phyloP scores from a whole-genome alignment of 2,797 vertebrate species.

The Diplodus sargus region DNA sequence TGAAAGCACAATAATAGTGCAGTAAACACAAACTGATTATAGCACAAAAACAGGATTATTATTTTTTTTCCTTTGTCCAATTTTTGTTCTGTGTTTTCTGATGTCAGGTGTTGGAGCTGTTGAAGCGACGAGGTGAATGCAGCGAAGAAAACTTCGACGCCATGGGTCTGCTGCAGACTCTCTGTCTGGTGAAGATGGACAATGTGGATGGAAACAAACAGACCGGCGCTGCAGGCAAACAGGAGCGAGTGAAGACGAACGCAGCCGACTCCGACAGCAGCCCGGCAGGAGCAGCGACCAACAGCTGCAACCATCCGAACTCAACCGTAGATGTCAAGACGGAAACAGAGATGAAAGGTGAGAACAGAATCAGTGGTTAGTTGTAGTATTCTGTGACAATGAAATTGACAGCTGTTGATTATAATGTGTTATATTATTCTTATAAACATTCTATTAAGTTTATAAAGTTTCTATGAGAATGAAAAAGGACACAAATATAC shows the following conservation, averaged over 20 bases:
- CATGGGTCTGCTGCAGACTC: conserved; percentile 87
- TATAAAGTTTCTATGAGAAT: neutral
- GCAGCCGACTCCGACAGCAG: neutral
- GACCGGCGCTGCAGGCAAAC: conserved; percentile 24
- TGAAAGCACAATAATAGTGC: neutral
- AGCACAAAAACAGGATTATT: neutral
- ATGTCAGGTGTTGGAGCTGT: conserved; percentile 87
- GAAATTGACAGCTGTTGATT: neutral
- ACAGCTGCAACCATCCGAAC: conserved; percentile 10
- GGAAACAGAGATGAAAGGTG: conserved; percentile 86
- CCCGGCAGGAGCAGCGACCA: neutral
- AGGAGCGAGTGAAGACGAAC: neutral
- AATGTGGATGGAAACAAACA: conserved; percentile 81
- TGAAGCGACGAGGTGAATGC: conserved; percentile 80
- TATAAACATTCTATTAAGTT: neutral
- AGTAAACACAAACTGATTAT: neutral
- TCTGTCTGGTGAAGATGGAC: conserved; percentile 90
- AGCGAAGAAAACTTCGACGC: conserved; percentile 83
- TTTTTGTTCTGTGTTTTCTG: neutral
- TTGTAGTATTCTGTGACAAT: neutral
- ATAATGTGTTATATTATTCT: neutral
- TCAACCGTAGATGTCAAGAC: neutral
- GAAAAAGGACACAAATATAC: neutral
- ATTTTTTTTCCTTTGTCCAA: neutral
- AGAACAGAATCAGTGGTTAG: conserved; percentile 11